A percentile compares a stretch with the other conserved stretches of the same genome.
phyloP scores from a whole-genome alignment of 2,797 vertebrate genomes.

The Enteromius trimaculatus region DNA sequence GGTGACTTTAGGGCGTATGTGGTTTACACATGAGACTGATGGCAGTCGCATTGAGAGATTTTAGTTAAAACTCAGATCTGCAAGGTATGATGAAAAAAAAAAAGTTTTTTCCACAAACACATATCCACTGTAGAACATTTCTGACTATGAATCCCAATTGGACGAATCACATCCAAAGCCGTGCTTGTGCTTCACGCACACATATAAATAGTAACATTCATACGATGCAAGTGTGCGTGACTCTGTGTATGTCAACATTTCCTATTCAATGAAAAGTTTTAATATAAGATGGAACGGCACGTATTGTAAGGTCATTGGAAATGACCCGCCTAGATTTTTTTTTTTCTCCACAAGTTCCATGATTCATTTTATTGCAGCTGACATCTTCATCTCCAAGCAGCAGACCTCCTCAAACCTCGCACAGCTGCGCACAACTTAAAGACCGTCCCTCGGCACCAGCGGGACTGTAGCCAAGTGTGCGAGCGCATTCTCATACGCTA shows the following conservation, averaged over 20 bases:
- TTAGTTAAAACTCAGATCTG: too few relatives aligned
- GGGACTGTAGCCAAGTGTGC: constrained; percentile 3
- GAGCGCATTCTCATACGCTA: constrained; percentile 19
- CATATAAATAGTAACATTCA: constrained; percentile 4
- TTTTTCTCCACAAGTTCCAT: constrained; percentile 36
- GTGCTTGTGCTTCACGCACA: not conserved
- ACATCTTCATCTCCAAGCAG: constrained; percentile 46
- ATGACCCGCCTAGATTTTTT: constrained; percentile 35
- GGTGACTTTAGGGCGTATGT: too few relatives aligned
- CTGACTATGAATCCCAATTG: not conserved
- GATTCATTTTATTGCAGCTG: constrained; percentile 51
- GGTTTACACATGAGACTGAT: too few relatives aligned
- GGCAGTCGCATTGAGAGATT: too few relatives aligned
- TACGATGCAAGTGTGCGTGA: not conserved
- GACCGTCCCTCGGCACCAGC: constrained; percentile 17
- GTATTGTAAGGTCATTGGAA: constrained; percentile 34
- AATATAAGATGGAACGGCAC: constrained; percentile 22
- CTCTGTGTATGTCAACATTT: constrained; percentile 1
- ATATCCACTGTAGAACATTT: not conserved
- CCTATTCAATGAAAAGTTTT: constrained; percentile 17
- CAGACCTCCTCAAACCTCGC: constrained; percentile 33
- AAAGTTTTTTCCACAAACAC: not conserved
- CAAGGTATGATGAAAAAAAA: not conserved
- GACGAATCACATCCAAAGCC: not conserved
- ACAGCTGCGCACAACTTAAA: constrained; percentile 43